A percentile compares a stretch with the other conserved stretches of the same genome.
Conservation (phyloP, 2,113 vertebrate species). For the Opisthocomus hoazin region DNA sequence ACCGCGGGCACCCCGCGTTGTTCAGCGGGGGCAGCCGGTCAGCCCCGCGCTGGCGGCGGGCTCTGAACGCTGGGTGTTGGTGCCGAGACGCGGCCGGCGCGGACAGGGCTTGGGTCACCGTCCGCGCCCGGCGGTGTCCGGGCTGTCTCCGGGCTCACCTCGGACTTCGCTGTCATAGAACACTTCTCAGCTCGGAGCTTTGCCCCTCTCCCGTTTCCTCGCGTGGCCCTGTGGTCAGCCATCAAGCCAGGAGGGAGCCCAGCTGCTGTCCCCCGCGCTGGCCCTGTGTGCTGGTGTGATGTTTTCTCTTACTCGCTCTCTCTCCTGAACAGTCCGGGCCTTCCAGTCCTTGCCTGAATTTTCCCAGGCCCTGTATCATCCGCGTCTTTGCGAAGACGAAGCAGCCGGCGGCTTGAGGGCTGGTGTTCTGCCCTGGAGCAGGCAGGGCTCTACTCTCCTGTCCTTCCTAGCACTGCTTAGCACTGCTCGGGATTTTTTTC, state of each 20-base stretch:
- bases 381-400: not conserved
- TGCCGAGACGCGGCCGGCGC: not conserved
- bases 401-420: not conserved
- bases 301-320: not conserved
- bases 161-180: too few species aligned
- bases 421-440: not conserved
- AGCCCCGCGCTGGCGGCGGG: not conserved
- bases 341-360: not conserved
- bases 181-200: not conserved
- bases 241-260: not conserved
- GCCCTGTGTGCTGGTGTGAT: not conserved
- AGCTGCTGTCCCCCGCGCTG: not conserved
- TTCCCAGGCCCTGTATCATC: not conserved
- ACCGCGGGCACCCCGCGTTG: too few species aligned
- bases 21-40: not conserved
- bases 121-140: not conserved
- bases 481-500: not conserved
- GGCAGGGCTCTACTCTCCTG: not conserved
- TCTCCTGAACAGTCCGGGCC: not conserved
- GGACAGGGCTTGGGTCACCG: not conserved
- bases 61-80: not conserved
- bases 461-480: not conserved
- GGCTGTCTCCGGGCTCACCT: not conserved
- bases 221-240: not conserved
- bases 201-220: not conserved